Evolutionary conservation across 2,113 vertebrate genomes (phyloP).

Genomic region (Ceyx melanurus): DNA sequence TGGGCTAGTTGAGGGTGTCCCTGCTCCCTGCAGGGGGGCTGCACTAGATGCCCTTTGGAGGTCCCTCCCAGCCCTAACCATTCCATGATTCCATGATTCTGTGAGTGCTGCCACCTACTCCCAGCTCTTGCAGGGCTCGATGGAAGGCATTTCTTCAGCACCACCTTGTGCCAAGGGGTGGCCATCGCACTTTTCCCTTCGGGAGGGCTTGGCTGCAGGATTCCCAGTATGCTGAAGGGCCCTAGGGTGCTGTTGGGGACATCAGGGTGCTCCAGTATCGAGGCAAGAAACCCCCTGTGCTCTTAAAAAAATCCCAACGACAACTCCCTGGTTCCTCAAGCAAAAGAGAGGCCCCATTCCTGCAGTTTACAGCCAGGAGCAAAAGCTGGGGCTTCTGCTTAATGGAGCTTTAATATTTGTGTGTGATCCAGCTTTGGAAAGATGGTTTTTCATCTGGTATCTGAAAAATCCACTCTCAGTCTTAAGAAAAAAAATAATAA

Average conservation of each 20-base stretch:
- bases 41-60: too few relatives aligned
- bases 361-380: background rate
- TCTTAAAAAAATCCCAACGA: background rate
- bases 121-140: background rate
- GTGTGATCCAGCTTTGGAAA: background rate
- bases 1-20: too few relatives aligned
- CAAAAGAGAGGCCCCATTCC: background rate
- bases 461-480: background rate
- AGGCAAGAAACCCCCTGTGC: background rate
- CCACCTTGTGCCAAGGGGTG: constrained; percentile 23
- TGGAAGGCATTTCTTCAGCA: constrained; percentile 23
- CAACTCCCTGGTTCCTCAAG: background rate
- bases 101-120: fast-evolving
- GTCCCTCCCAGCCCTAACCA: too few relatives aligned
- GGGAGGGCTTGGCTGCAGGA: background rate
- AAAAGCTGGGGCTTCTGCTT: background rate
- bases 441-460: background rate
- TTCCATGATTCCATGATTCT: too few relatives aligned
- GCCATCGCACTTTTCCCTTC: background rate
- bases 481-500: background rate
- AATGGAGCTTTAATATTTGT: background rate
- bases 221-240: background rate
- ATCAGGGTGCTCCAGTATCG: background rate
- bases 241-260: background rate
- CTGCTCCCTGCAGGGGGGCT: too few relatives aligned